Evolutionary conservation across 2,888 invertebrate genomes (phyloP).

Genomic region (Hirudinaria manillensis): DNA sequence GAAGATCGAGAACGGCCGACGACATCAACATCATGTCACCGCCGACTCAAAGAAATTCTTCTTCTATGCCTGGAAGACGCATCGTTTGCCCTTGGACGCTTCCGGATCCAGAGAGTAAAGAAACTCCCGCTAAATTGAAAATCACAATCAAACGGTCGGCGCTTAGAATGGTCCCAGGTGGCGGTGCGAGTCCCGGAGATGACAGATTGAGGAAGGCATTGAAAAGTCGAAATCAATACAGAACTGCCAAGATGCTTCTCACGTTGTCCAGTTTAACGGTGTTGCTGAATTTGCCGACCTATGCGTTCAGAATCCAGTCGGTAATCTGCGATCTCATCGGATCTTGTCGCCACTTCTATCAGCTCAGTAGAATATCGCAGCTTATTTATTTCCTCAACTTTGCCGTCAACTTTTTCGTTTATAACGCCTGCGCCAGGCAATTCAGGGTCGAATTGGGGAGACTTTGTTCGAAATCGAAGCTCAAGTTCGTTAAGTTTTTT

Average conservation of each 20-base stretch:
- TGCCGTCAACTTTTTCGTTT: slow-evolving; percentile 39
- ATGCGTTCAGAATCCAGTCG: slow-evolving; percentile 42
- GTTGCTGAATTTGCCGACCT: slow-evolving; percentile 46
- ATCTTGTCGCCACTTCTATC: slow-evolving; percentile 1
- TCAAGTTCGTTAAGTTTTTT: slow-evolving; percentile 30
- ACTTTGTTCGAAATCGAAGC: slow-evolving; percentile 18
- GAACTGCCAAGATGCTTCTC: slow-evolving; percentile 43
- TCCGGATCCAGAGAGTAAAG: too few species aligned
- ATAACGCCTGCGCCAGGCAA: slow-evolving; percentile 38
- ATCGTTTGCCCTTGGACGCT: too few species aligned
- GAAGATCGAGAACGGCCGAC: too few species aligned
- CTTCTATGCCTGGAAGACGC: too few species aligned
- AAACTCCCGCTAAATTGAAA: too few species aligned
- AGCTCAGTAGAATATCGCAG: slow-evolving; percentile 36
- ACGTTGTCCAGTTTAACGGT: slow-evolving; percentile 46
- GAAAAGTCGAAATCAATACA: slow-evolving; percentile 28
- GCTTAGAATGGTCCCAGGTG: too few species aligned
- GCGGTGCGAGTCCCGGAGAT: neutral
- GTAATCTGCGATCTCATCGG: slow-evolving; percentile 24
- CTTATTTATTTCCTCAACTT: slow-evolving; percentile 37
- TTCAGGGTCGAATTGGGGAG: slow-evolving; percentile 35
- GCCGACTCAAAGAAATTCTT: too few species aligned
- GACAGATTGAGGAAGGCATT: neutral
- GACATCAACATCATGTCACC: too few species aligned
- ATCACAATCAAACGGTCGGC: too few species aligned